Conservation (phyloP, 2,797 vertebrate genomes). For the Oryzias dopingdopingensis region DNA sequence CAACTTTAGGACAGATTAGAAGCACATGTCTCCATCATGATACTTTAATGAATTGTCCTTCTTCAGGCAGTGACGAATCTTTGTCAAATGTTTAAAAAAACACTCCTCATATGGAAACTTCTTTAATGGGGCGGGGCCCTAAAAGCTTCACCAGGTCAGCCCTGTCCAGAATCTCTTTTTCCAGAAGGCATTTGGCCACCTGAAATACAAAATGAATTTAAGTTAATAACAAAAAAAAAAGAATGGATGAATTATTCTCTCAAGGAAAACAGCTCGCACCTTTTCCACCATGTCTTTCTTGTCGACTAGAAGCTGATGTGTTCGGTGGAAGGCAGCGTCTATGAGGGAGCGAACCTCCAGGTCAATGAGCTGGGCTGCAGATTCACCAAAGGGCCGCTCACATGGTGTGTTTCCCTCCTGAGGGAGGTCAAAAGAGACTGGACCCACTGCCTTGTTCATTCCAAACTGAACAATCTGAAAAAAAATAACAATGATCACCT, state of each 20-base stretch:
- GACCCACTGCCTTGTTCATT: slow-evolving; percentile 94
- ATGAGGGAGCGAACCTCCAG: slow-evolving; percentile 90
- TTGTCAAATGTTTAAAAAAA: slow-evolving; percentile 88
- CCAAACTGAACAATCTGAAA: slow-evolving; percentile 93
- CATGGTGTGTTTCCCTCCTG: slow-evolving; percentile 84
- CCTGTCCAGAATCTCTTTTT: slow-evolving; percentile 91
- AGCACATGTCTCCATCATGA: no score
- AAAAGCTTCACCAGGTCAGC: slow-evolving; percentile 91
- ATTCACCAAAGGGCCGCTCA: slow-evolving; percentile 93
- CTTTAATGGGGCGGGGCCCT: slow-evolving; percentile 86
- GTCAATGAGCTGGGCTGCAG: slow-evolving; percentile 90
- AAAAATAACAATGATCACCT: neutral
- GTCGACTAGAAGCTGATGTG: slow-evolving; percentile 81
- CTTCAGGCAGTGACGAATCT: slow-evolving; percentile 86
- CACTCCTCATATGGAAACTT: slow-evolving; percentile 88
- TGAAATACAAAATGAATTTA: slow-evolving; percentile 52
- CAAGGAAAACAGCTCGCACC: slow-evolving; percentile 65
- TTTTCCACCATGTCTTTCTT: slow-evolving; percentile 92
- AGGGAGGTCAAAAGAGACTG: slow-evolving; percentile 91
- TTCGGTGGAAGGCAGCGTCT: slow-evolving; percentile 83
- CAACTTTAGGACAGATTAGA: no score
- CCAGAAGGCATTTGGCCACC: slow-evolving; percentile 90
- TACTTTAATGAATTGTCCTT: neutral
- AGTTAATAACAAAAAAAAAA: neutral
- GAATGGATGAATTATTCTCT: neutral